A percentile compares a stretch with the other conserved stretches of the same genome.
Evolutionary conservation across 53 echinoderm and acorn worm species (phyloP).

Genomic region (Patiria pectinifera): DNA sequence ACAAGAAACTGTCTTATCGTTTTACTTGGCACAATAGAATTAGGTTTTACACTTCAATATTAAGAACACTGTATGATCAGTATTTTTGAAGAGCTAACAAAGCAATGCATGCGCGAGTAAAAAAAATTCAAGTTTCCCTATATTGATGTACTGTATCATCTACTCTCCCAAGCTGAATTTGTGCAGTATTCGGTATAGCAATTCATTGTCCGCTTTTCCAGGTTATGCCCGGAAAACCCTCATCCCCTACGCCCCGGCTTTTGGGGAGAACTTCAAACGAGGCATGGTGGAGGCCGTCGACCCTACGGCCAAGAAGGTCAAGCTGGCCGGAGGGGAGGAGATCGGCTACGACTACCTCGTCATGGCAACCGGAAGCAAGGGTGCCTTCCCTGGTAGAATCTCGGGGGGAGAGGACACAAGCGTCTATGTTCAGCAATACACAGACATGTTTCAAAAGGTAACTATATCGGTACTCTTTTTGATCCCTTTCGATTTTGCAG

Average conservation of each 20-base stretch:
- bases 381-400: slow-evolving; percentile 77
- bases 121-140: not conserved
- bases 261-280: slow-evolving; percentile 71
- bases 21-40: too few species aligned
- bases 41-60: too few species aligned
- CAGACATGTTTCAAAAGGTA: slow-evolving; percentile 72
- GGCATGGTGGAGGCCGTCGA: slow-evolving; percentile 70
- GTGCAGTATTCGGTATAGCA: too few species aligned
- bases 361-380: slow-evolving; percentile 80
- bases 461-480: too few species aligned
- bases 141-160: not conserved
- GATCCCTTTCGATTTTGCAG: too few species aligned
- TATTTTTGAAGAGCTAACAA: too few species aligned
- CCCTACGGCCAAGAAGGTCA: slow-evolving; percentile 64
- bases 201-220: not conserved
- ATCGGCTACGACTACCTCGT: slow-evolving; percentile 79
- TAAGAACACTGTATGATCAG: too few species aligned
- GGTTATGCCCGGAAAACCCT: slow-evolving; percentile 80
- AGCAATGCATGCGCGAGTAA: too few species aligned
- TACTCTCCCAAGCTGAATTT: too few species aligned
- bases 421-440: slow-evolving; percentile 67
- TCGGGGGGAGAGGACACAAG: not conserved
- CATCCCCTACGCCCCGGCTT: slow-evolving; percentile 68
- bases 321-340: slow-evolving; percentile 60
- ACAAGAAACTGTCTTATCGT: too few species aligned